These are phyloP conservation scores for Phasia obesa DNA, from an alignment of 2,888 invertebrate species.

Conservation along the genomic window DNA sequence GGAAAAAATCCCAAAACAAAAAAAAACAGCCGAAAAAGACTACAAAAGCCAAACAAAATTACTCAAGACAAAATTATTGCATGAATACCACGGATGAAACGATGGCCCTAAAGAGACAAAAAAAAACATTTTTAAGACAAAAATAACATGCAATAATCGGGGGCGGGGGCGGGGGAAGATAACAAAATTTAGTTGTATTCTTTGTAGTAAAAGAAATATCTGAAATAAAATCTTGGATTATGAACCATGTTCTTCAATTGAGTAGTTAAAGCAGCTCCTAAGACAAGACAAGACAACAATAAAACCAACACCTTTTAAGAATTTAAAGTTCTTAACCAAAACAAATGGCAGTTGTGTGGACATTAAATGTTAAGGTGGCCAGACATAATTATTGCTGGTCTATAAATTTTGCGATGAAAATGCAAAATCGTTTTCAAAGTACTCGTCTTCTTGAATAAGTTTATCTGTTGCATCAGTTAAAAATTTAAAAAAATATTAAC, in stretches of 20 bases:
- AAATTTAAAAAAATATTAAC: no score
- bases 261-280: slow-evolving; percentile 26
- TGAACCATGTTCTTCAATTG: slow-evolving; percentile 27
- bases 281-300: slow-evolving; percentile 20
- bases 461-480: no score
- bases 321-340: neutral
- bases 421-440: neutral
- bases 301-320: slow-evolving; percentile 51
- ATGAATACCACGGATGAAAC: slow-evolving; percentile 31
- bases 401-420: neutral
- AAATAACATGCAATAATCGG: slow-evolving; percentile 41
- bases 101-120: slow-evolving; percentile 5
- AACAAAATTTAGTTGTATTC: slow-evolving; percentile 13
- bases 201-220: slow-evolving; percentile 7
- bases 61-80: slow-evolving; percentile 61
- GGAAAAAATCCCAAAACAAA: slow-evolving; percentile 30
- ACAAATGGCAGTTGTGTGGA: neutral
- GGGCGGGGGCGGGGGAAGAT: slow-evolving; percentile 15
- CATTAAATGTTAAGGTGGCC: slow-evolving; percentile 14
- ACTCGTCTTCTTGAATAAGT: neutral
- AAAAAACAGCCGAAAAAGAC: slow-evolving; percentile 29
- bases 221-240: slow-evolving; percentile 37
- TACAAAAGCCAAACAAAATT: slow-evolving; percentile 51
- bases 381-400: neutral
- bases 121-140: slow-evolving; percentile 20